These are phyloP conservation scores for Lutjanus campechanus DNA, from an alignment of 2,797 vertebrate genomes.

Conservation along the genomic window DNA sequence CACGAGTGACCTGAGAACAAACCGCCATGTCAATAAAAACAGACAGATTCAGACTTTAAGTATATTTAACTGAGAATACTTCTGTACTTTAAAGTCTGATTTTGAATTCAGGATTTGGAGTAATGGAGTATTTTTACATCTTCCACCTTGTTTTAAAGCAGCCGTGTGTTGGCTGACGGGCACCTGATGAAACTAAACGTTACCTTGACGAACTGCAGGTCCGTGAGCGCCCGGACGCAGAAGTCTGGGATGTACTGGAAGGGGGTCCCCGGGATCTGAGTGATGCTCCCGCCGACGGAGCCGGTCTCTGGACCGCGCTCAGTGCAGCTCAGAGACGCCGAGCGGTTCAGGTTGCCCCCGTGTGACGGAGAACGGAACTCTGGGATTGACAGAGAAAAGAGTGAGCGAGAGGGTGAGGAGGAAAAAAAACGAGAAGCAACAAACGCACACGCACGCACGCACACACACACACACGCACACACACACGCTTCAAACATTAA, in stretches of 20 bases:
- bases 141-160: background rate
- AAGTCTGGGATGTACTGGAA: constrained; percentile 93
- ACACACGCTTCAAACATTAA: background rate
- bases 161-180: background rate
- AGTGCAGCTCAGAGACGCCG: constrained; percentile 90
- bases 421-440: background rate
- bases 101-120: background rate
- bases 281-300: constrained; percentile 86
- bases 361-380: constrained; percentile 93
- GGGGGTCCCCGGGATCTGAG: constrained; percentile 84
- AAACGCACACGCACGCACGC: background rate
- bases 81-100: background rate
- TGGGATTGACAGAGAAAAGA: constrained; percentile 65
- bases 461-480: background rate
- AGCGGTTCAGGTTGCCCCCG: constrained; percentile 90
- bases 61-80: background rate
- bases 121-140: background rate
- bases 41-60: too few relatives aligned
- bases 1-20: constrained; percentile 88
- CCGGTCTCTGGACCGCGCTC: constrained; percentile 85
- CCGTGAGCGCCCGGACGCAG: constrained; percentile 92
- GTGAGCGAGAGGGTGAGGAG: constrained; percentile 4
- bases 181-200: constrained; percentile 17
- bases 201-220: constrained; percentile 97
- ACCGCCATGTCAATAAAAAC: background rate